Conservation (phyloP, 2,113 vertebrate species). For the Martes martes region DNA sequence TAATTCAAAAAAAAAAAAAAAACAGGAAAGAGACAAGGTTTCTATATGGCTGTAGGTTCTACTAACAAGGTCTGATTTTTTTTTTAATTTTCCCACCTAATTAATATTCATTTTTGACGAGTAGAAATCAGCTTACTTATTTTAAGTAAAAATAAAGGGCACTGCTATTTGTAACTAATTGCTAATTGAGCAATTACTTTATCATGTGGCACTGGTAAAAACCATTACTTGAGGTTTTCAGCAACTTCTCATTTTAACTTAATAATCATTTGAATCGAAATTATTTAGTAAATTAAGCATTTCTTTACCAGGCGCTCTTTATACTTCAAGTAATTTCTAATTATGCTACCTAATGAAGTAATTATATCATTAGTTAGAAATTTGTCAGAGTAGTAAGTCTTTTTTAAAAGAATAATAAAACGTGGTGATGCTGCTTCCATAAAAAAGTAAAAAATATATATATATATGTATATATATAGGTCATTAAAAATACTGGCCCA, state of each 20-base stretch:
- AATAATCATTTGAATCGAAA: constrained; percentile 70
- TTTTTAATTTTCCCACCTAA: constrained; percentile 19
- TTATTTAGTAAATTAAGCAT: constrained; percentile 74
- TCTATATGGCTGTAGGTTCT: background rate
- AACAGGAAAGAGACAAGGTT: background rate
- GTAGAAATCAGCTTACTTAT: constrained; percentile 60
- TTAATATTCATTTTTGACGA: constrained; percentile 62
- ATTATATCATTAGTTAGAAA: constrained; percentile 71
- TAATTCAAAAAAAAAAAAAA: background rate
- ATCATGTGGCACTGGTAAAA: constrained; percentile 56
- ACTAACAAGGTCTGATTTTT: background rate
- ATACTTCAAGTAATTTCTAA: constrained; percentile 74
- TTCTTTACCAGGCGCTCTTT: constrained; percentile 70
- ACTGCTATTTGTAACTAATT: constrained; percentile 70
- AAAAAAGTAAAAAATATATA: background rate
- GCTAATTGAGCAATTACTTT: constrained; percentile 73
- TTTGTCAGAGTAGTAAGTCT: constrained; percentile 41
- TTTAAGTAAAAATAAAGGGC: constrained; percentile 74
- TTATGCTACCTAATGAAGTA: constrained; percentile 73
- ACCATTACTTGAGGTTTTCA: constrained; percentile 64
- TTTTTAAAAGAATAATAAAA: constrained; percentile 57
- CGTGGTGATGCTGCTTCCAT: background rate
- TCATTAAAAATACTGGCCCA: background rate
- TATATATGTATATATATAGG: background rate
- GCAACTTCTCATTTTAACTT: constrained; percentile 73